Base-by-base conservation (phyloP, 2,888 invertebrate species). In the Branchinecta sandiegonensis region DNA sequence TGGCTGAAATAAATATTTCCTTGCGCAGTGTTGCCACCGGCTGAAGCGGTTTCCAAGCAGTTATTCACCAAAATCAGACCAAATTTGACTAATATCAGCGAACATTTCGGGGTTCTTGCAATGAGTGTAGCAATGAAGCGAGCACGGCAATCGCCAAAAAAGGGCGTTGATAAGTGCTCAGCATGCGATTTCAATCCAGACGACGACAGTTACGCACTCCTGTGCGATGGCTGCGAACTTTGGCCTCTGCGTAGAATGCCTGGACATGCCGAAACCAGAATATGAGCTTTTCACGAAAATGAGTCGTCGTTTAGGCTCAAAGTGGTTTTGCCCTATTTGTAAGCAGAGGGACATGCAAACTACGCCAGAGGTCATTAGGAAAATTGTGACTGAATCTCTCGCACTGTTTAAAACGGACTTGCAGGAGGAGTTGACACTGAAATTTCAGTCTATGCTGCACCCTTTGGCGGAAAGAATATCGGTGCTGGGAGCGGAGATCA, bases 221-320 rank as follows among this genome's bases (percentile, higher is more conserved):
- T 56, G 5, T 50, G 56, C 14, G 56, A 56, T 8, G 56, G 56
- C 8, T 56, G 56, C 8, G 8, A 56, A 56, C n/a, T 8, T n/a
- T 56, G 56, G 56, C 5, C 5, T 56, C 5, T 56, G 56, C 56
- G 8, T 8, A 8, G 8, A 56, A 14, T 8, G 8, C 56, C 7
- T 56, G 50, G 50, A 50, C 50, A 50, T 50, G 50, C n/a, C 50
- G 50, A 50, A 50, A 50, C n/a, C 50, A 50, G 50, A 50, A 50
- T 50, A 50, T n/a, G 50, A 50, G n/a, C 50, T 50, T 50, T 13
- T 50, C 50, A 50, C 50, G 50, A 56, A 56, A 56, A 56, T 56
- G 56, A 56, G 56, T 56, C 8, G 6, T 56, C 14, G 56, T 14
- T 8, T 56, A 8, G 8, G 56, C n/a, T 56, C 56, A 8, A 56